Percentiles rank a stretch among this genome's conserved stretches.
Evolutionary conservation across 2,113 vertebrate genomes (phyloP).

Genomic region (Carassius gibelio): DNA sequence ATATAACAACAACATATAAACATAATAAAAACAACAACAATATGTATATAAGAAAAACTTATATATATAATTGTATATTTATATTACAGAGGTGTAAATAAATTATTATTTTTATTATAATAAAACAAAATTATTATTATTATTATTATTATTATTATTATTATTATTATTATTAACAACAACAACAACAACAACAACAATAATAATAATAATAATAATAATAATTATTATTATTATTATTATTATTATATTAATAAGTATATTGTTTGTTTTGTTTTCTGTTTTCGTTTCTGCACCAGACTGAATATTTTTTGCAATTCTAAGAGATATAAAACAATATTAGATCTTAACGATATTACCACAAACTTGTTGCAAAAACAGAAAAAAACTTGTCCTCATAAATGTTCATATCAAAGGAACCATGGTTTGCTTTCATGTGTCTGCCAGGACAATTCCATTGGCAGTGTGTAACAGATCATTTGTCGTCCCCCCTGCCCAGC

Average conservation of each 20-base stretch:
- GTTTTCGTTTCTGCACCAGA: background rate
- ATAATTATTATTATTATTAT: no score
- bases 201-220: no score
- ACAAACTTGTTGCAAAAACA: background rate
- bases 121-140: background rate
- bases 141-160: background rate
- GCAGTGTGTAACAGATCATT: slow-evolving; percentile 35
- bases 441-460: slow-evolving; percentile 48
- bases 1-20: background rate
- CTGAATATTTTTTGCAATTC: background rate
- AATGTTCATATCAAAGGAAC: slow-evolving; percentile 62
- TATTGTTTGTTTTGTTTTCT: no score
- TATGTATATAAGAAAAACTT: no score
- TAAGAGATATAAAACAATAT: background rate
- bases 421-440: slow-evolving; percentile 62
- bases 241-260: no score
- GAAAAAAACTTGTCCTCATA: slow-evolving; percentile 60
- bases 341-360: background rate
- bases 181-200: no score
- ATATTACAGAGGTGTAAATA: no score
- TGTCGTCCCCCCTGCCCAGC: slow-evolving; percentile 46
- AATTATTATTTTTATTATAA: no score
- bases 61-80: no score
- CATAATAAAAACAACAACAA: no score
- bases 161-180: background rate